phyloP scores from a whole-genome alignment of 1,140 invertebrate genomes.

The Drosophila saltans region DNA sequence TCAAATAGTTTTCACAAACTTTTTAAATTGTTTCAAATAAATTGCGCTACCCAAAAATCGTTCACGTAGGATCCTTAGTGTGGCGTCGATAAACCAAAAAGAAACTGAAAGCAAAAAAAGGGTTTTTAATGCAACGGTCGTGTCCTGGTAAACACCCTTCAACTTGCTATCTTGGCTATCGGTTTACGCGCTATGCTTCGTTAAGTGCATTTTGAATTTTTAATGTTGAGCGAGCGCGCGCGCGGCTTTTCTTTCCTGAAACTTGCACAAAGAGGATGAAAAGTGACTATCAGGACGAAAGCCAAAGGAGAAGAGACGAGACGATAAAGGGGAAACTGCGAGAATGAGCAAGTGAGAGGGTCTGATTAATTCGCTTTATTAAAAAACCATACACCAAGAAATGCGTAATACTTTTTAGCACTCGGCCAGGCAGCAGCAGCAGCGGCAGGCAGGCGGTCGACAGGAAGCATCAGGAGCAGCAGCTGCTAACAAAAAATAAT shows the following conservation, averaged over 20 bases:
- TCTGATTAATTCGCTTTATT: slow-evolving; percentile 78
- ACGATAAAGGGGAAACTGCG: too few relatives aligned
- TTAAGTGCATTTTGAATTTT: slow-evolving; percentile 81
- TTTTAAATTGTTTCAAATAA: neutral
- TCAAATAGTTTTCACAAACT: neutral
- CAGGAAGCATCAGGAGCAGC: slow-evolving; percentile 21
- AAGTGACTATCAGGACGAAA: slow-evolving; percentile 27
- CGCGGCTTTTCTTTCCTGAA: slow-evolving; percentile 22
- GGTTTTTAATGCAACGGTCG: slow-evolving; percentile 24
- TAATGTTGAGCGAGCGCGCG: slow-evolving; percentile 60
- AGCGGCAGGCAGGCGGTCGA: slow-evolving; percentile 31
- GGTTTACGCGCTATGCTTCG: slow-evolving; percentile 79
- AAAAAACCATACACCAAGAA: slow-evolving; percentile 73
- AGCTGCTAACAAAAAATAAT: slow-evolving; percentile 64
- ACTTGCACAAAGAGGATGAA: slow-evolving; percentile 43
- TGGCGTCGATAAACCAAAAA: slow-evolving; percentile 2
- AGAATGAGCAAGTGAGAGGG: slow-evolving; percentile 14
- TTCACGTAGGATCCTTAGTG: slow-evolving; percentile 22
- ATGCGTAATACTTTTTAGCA: slow-evolving; percentile 63
- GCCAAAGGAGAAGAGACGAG: slow-evolving; percentile 15
- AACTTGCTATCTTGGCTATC: slow-evolving; percentile 54
- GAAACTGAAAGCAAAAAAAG: neutral
- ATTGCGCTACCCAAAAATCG: slow-evolving; percentile 8
- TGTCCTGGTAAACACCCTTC: slow-evolving; percentile 39
- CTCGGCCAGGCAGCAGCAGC: slow-evolving; percentile 28